phyloP scores from a whole-genome alignment of 2,113 vertebrate genomes.

The Chitala chitala region DNA sequence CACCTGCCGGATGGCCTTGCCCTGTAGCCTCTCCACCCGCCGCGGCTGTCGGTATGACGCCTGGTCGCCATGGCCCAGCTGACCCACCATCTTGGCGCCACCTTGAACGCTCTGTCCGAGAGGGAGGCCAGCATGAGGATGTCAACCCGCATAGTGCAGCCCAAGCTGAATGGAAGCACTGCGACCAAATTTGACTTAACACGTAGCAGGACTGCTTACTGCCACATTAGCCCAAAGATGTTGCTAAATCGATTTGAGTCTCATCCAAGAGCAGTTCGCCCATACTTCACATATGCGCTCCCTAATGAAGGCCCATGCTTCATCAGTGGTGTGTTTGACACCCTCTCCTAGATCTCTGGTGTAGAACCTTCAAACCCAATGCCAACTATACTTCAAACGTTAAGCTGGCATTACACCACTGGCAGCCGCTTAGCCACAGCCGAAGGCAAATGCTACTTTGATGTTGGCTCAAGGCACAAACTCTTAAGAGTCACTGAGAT shows the following conservation, averaged over 20 bases:
- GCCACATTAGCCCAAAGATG: neutral
- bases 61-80: slow-evolving; percentile 92
- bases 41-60: slow-evolving; percentile 92
- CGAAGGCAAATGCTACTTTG: too few relatives aligned
- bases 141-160: neutral
- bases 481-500: too few relatives aligned
- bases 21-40: slow-evolving; percentile 87
- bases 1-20: slow-evolving; percentile 88
- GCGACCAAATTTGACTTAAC: neutral
- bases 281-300: too few relatives aligned
- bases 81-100: slow-evolving; percentile 89
- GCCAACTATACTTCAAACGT: too few relatives aligned
- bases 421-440: neutral
- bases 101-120: slow-evolving; percentile 84
- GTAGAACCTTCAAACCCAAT: too few relatives aligned
- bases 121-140: neutral
- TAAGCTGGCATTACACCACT: neutral
- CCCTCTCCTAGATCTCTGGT: too few relatives aligned
- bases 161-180: neutral
- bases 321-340: too few relatives aligned
- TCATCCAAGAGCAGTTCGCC: neutral
- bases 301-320: too few relatives aligned
- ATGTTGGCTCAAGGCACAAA: too few relatives aligned
- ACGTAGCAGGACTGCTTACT: too few relatives aligned
- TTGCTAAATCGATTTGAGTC: neutral